Base-by-base conservation (phyloP, 2,888 invertebrate species). In the Tipula confusa region DNA sequence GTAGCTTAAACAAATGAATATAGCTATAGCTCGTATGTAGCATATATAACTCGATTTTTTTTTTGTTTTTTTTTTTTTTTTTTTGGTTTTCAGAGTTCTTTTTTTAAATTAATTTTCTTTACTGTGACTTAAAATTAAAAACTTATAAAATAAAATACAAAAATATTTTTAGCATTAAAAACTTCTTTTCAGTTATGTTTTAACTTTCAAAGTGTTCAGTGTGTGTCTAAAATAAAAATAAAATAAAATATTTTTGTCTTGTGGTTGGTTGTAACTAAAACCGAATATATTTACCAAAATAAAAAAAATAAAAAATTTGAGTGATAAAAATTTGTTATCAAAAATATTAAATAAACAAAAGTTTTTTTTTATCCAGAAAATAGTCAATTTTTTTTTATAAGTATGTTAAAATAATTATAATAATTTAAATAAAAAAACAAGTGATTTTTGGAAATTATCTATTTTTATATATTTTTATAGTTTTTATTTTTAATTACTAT, bases 61-160 rank as follows among this genome's bases (percentile, higher is more conserved):
- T 18, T 64, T 64, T 9, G 9, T 64, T n/a, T 43, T 43, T 64
- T 64, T 64, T 7, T 38, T 38, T 48, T 48, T 43, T 15, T 15
- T 43, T 43, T 43, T 43, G 43, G 43, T 43, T 43, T 43, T 15
- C 43, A 43, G 43, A 43, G 43, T 43, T 43, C 43, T 43, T 64
- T 64, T 64, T 64, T 64, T 64, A 64, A 64, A 64, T 43, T 64
- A 64, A 64, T 64, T 64, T 64, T 64, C 64, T 64, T 64, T 64
- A 64, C 64, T 24, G 9, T n/a, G n/a, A 64, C 18, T n/a, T n/a
- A 64, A 64, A 64, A 64, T n/a, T 33, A 15, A 64, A 64, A 64
- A 64, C 64, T 64, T 64, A 64, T 9, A 64, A 64, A 24, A 24
- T 24, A 64, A 64, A 64, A 64, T 64, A 64, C 64, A 64, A 64